Base-by-base conservation (phyloP, 2,113 vertebrate genomes). In the Microcebus jonahi region DNA sequence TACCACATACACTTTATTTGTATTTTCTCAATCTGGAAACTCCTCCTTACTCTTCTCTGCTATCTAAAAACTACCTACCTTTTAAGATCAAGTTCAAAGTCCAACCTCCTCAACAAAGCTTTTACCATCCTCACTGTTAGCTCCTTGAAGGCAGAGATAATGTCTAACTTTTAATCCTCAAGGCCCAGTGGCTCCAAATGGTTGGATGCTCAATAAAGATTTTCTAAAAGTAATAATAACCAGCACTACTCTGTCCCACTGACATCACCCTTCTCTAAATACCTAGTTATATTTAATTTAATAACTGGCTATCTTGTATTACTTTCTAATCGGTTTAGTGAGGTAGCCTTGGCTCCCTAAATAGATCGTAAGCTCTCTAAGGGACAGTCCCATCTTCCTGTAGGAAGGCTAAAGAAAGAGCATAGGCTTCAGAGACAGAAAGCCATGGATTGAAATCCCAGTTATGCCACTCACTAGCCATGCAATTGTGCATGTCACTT, bases 271-370 rank as follows among this genome's bases (percentile, higher is more conserved):
- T 63, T 11, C 14, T 36, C 48, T 11, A 11, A 34, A 6, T 25
- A 15, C 76, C 48, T 9, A n/a, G 9, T 4, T 34, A 7, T 0
- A 5, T 15, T 0, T 13, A 17, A 5, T 15, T 0, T 13, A 17
- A 1, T 4, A 63, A 29, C 4, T 10, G 9, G 18, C 48, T n/a
- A 50, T 9, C 70, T 20, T n/a, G 8, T 11, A 8, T 9, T n/a
- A n/a, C 13, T 67, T 82, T 48, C 50, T 29, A 10, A 50, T 0
- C 48, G 75, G n/a, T 25, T 17, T 31, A 57, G 65, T 0, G 12
- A 34, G 5, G 18, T 17, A 55, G 36, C 25, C 45, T 29, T 18
- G 6, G 67, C 57, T 81, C 75, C n/a, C 61, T 27, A 20, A 31
- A 25, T 25, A 61, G 81, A 34, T 34, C 11, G 3, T 34, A 53